Evolutionary conservation across 1,140 invertebrate genomes (phyloP).

Genomic region (Drosophila mayri): DNA sequence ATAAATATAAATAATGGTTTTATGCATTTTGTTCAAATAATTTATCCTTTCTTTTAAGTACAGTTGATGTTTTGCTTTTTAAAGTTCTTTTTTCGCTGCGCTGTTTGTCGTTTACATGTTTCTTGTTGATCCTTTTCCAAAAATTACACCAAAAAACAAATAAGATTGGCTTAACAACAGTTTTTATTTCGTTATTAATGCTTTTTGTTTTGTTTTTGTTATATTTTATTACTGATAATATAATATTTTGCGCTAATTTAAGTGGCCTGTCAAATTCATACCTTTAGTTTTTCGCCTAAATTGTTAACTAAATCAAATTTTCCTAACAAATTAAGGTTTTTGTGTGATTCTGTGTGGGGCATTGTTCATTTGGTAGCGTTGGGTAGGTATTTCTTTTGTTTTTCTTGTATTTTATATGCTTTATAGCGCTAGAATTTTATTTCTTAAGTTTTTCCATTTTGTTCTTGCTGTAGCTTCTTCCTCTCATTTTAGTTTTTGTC

Average conservation of each 20-base stretch:
- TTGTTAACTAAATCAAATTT: constrained; percentile 73
- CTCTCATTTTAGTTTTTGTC: constrained; percentile 53
- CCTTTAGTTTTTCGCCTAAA: constrained; percentile 62
- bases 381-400: constrained; percentile 56
- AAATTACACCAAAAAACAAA: constrained; percentile 41
- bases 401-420: constrained; percentile 44
- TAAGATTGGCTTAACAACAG: constrained; percentile 14
- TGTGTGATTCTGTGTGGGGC: constrained; percentile 39
- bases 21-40: constrained; percentile 39
- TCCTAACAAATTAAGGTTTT: constrained; percentile 67
- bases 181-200: constrained; percentile 22
- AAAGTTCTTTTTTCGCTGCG: constrained; percentile 77
- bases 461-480: constrained; percentile 53
- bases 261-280: constrained; percentile 64
- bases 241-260: constrained; percentile 73
- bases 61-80: constrained; percentile 59
- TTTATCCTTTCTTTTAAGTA: constrained; percentile 56
- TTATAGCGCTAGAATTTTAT: constrained; percentile 50
- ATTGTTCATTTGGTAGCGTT: constrained; percentile 64
- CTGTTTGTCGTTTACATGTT: constrained; percentile 78
- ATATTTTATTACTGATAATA: constrained; percentile 51
- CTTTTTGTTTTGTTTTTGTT: constrained; percentile 14
- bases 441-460: constrained; percentile 54
- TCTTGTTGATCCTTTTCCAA: constrained; percentile 36
- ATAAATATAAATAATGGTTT: constrained; percentile 66